phyloP scores from a whole-genome alignment of 2,113 vertebrate genomes.

The Sylvia atricapilla region DNA sequence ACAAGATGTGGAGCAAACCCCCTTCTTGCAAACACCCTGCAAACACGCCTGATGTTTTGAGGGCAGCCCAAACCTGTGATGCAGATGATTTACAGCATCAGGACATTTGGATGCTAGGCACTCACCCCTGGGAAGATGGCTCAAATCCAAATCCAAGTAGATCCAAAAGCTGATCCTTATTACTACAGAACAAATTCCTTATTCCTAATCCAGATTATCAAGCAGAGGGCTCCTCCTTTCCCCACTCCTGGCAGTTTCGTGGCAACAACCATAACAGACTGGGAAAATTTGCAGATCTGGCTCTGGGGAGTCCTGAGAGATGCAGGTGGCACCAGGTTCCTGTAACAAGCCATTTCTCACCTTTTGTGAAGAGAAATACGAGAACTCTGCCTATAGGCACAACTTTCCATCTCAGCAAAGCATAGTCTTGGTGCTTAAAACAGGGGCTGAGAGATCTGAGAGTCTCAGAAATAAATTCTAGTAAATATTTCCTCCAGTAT shows the following conservation, averaged over 20 bases:
- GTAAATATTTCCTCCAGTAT: neutral
- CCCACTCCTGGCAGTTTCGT: neutral
- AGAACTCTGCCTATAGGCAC: neutral
- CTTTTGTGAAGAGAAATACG: neutral
- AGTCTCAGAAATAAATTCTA: neutral
- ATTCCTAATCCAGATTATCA: neutral
- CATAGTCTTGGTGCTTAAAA: neutral
- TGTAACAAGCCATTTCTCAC: neutral
- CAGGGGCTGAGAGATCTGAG: neutral
- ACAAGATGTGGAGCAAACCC: neutral
- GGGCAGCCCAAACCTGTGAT: neutral
- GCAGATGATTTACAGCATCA: neutral
- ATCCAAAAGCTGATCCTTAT: neutral
- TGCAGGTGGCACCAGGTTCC: neutral
- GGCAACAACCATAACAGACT: neutral
- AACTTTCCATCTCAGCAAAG: neutral
- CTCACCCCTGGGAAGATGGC: neutral
- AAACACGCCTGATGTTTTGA: neutral
- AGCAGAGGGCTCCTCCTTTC: neutral
- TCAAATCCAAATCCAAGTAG: neutral
- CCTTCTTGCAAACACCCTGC: neutral
- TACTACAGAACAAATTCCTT: neutral
- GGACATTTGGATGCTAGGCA: fast-evolving
- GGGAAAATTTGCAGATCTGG: neutral
- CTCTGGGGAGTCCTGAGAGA: neutral